Base-by-base conservation (phyloP, 2,797 vertebrate species). In the Pantherophis vulpinus region DNA sequence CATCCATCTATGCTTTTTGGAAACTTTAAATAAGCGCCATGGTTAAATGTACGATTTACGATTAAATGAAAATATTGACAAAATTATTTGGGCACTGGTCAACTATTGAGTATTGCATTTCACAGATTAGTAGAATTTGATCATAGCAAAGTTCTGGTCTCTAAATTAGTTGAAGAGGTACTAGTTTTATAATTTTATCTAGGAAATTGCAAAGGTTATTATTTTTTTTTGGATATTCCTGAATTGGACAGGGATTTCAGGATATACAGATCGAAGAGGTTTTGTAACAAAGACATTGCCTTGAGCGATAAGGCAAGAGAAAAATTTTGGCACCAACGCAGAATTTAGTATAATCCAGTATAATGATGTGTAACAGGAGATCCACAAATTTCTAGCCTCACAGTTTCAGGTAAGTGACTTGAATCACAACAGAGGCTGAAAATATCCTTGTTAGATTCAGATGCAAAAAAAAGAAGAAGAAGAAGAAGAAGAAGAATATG, bases 271-370 rank as follows among this genome's bases (percentile, higher is more conserved):
- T 95, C 93, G 91, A 87, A 9, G 25, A 66, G 94, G 91, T 89
- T 95, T 95, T 94, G 88, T 93, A 93, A 90, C 32, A 1, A 79
- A 96, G 96, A 29, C 6, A 13, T 79, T 56, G 95, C 92, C 90
- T 94, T 95, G 95, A 29, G 20, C 87, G 94, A 95, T 97, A 97
- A 97, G 96, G 90, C 94, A 92, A 54, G 89, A 96, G 89, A 18
- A 60, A 87, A 95, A 95, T 96, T 97, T 96, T 94, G 96, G 97
- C 97, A 97, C 96, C 96, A 96, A 95, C 96, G 95, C 66, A 93
- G 74, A 96, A 93, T 96, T 97, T 96, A 95, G 95, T 94, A 70
- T 91, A 95, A 92, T 94, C 58, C 60, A 89, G 66, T 94, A 27
- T 79, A 91, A 59, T 37, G 18, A 37, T 42, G 3, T 32, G 10